phyloP scores from a whole-genome alignment of 2,797 vertebrate genomes.

The Cyclopterus lumpus region DNA sequence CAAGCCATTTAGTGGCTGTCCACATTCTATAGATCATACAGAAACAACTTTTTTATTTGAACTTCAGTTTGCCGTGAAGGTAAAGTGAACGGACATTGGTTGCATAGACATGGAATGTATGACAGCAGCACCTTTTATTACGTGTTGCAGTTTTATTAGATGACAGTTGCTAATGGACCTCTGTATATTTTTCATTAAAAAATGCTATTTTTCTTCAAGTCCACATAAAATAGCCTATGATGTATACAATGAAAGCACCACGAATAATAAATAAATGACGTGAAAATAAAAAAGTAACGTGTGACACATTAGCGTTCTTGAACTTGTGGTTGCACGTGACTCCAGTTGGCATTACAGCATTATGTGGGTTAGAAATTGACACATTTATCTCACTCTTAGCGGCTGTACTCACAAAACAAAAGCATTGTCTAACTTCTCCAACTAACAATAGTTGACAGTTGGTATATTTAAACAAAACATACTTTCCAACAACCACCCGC shows the following conservation, averaged over 20 bases:
- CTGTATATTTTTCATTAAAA: not conserved
- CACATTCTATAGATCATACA: slow-evolving; percentile 14
- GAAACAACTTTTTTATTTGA: slow-evolving; percentile 19
- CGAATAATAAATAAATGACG: not conserved
- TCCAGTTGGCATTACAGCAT: not conserved
- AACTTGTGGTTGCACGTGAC: not conserved
- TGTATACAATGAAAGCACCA: slow-evolving; percentile 6
- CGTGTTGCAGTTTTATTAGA: not conserved
- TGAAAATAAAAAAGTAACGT: not conserved
- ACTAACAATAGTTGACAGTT: not conserved
- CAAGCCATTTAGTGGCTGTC: slow-evolving; percentile 4
- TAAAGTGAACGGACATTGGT: not conserved
- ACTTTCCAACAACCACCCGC: not conserved
- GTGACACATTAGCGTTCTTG: not conserved
- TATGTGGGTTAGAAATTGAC: not conserved
- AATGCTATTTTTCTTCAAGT: slow-evolving; percentile 17
- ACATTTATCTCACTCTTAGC: not conserved
- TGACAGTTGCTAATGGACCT: not conserved
- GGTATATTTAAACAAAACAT: not conserved
- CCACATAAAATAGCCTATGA: not conserved
- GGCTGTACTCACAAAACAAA: not conserved
- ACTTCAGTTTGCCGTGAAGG: not conserved
- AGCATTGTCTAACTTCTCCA: not conserved
- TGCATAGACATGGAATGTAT: not conserved
- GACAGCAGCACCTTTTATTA: not conserved